Base-by-base conservation (phyloP, 2,888 invertebrate species). In the Phyllotreta cruciferae region DNA sequence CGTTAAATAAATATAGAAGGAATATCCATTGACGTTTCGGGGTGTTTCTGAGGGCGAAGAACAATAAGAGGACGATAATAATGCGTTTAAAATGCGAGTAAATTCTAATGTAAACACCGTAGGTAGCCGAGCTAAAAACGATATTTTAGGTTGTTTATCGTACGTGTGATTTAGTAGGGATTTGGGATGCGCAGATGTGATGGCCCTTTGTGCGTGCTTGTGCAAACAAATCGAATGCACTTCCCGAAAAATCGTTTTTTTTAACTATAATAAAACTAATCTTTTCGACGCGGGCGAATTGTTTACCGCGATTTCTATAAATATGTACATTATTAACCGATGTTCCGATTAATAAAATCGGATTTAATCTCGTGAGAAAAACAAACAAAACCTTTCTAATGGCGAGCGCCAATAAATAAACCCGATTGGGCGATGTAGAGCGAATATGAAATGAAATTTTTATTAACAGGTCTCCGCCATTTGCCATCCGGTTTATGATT, bases 121-220 rank as follows among this genome's bases (percentile, higher is more conserved):
- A 68, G 66, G 55, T 63, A 70, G 70, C 72, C 66, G 72, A 72
- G 71, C 68, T 70, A 70, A 70, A 70, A 70, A 65, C 60, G 55
- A 65, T 65, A 62, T 65, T 58, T 58, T 63, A 69, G 73, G 74
- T 73, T 78, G 77, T 78, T 78, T 77, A 75, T 74, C 64, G 73
- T 76, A 76, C 78, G 77, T 78, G 78, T 77, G 77, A 76, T 76
- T 75, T 73, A 73, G 71, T 73, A 66, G 67, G 71, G 72, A 72
- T 73, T 73, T 73, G 64, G 77, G 76, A 78, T 77, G 74, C 74
- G 78, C 77, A 77, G 77, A 78, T 77, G 77, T 75, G n/a, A n/a
- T n/a, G 74, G 72, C 66, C 74, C 73, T 65, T 75, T 76, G 75
- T 76, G 74, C 66, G 67, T 67, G 44, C 69, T 71, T 73, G 67